Evolutionary conservation across 2,797 vertebrate genomes (phyloP), one percentile per base, ranked within the genome.

Genomic region (Poeciliopsis presidionis): DNA sequence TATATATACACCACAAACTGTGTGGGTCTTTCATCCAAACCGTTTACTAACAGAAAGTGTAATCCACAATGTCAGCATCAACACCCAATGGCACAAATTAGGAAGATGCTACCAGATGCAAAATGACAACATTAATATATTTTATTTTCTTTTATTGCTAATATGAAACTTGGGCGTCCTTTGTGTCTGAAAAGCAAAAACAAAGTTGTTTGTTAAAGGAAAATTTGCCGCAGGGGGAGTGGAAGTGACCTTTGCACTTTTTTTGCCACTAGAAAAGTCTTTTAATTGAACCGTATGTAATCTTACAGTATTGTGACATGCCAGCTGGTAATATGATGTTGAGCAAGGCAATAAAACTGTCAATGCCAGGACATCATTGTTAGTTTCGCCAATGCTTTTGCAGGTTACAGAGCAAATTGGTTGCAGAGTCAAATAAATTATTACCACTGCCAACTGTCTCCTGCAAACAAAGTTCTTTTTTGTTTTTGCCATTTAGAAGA

Each of bases 301-400:
- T 39, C 18, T 65, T 65, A 65, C 4, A 36, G 61, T 11, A 2
- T 65, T 65, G 61, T 65, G 16, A 22, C 33, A 39, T 39, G 33
- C 33, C 33, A 9, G 36, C 30, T 65, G 61, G 33, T 65, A 20
- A 65, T 65, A 36, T 39, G 33, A 65, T 36, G 61, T 33, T 65
- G 16, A 65, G 33, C 61, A 65, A 33, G 30, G 61, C 61, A 65
- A 65, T 65, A 36, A 65, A 65, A 36, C 33, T 65, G 61, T 65
- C 33, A 65, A 7, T 39, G 7, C 33, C 33, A 11, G 61, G 33
- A 20, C 2, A 20, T 36, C 61, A 65, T 65, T 65, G 61, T 39
- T 36, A 65, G 33, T 39, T 39, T 22, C 1, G 2, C 30, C 36
- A 36, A 33, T 36, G 30, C 16, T 65, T 65, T 72, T 72, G 70